Percentiles rank a stretch among this genome's conserved stretches.
Conservation (phyloP, 2,113 vertebrate species). For the Gobio gobio region DNA sequence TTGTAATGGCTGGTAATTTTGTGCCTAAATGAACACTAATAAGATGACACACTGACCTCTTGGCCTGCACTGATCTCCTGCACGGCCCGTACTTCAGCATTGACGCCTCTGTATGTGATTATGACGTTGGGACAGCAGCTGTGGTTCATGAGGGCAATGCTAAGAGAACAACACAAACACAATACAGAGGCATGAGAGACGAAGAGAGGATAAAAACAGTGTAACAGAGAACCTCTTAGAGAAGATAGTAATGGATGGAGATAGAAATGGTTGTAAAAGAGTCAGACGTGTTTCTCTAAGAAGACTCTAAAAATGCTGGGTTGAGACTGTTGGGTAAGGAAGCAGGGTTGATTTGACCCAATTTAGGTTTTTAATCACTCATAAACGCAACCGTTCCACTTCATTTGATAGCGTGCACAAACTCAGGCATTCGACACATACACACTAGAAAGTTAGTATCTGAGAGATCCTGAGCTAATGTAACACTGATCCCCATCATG, state of each 20-base stretch:
- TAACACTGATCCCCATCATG: too few relatives aligned
- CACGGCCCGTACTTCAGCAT: slow-evolving; percentile 90
- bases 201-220: neutral
- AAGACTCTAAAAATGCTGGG: neutral
- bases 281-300: neutral
- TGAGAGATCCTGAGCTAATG: too few relatives aligned
- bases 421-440: too few relatives aligned
- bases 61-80: slow-evolving; percentile 87
- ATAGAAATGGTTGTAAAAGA: neutral
- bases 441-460: too few relatives aligned
- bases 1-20: neutral
- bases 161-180: slow-evolving; percentile 62
- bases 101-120: slow-evolving; percentile 88
- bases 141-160: slow-evolving; percentile 94
- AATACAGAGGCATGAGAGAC: neutral
- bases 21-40: neutral
- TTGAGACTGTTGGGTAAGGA: neutral
- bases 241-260: neutral
- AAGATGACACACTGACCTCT: slow-evolving; percentile 80
- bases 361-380: neutral
- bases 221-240: neutral
- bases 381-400: neutral
- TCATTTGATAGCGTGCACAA: too few relatives aligned
- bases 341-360: neutral
- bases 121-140: slow-evolving; percentile 95